phyloP scores from a whole-genome alignment of 2,888 invertebrate genomes.

The Platycheirus albimanus region DNA sequence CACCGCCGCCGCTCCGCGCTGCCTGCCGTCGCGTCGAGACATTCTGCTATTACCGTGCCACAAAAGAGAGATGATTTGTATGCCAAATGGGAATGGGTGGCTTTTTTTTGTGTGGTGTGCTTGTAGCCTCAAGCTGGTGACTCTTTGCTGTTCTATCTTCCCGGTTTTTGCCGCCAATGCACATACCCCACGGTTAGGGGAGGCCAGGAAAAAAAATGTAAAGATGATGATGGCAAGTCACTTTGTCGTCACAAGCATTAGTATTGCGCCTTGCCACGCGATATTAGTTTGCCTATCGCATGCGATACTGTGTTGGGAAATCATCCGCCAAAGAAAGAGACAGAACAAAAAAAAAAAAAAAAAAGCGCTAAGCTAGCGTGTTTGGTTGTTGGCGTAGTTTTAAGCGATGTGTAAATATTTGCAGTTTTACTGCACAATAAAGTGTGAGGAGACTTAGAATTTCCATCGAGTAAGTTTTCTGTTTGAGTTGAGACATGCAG shows the following conservation, averaged over 20 bases:
- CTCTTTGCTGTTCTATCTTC: conserved; percentile 43
- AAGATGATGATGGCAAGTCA: conserved; percentile 62
- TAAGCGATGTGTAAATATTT: conserved; percentile 72
- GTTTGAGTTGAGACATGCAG: conserved; percentile 43
- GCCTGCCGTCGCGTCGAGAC: conserved; percentile 20
- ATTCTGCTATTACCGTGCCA: conserved; percentile 39
- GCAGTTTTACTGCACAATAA: conserved; percentile 69
- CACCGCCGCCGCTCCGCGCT: too few species aligned
- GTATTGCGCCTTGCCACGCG: conserved; percentile 67
- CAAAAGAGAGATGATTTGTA: conserved; percentile 67
- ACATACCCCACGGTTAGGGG: background rate
- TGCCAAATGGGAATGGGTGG: conserved; percentile 56
- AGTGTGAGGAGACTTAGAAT: conserved; percentile 71
- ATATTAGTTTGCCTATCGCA: conserved; percentile 66
- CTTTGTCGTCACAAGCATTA: conserved; percentile 68
- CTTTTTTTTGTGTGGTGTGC: background rate
- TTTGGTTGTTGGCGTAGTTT: conserved; percentile 68
- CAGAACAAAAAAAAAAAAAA: conserved; percentile 1
- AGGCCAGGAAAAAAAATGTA: conserved; percentile 5
- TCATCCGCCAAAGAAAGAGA: conserved; percentile 10
- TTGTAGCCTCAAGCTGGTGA: conserved; percentile 28
- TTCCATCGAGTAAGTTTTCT: conserved; percentile 22
- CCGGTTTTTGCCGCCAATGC: background rate
- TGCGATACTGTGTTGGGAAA: conserved; percentile 45
- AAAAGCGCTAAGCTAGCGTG: conserved; percentile 47